A percentile compares a stretch with the other conserved stretches of the same genome.
Evolutionary conservation across 1,140 invertebrate genomes (phyloP).

Genomic region (Drosophila sp.): DNA sequence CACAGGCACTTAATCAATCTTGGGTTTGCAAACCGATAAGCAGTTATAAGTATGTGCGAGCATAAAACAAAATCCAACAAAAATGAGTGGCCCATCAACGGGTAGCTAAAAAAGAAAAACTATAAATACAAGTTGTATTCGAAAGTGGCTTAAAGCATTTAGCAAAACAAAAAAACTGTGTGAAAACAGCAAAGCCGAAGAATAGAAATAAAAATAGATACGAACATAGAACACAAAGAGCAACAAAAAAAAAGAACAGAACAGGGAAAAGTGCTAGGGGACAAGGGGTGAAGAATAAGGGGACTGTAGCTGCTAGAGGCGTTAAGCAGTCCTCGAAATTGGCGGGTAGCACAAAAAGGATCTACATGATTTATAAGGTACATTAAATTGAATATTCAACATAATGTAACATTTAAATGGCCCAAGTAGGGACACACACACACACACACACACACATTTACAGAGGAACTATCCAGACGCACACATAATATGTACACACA

Average conservation of each 20-base stretch:
- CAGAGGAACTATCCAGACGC: constrained; percentile 22
- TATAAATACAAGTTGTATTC: constrained; percentile 23
- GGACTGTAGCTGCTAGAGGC: constrained; percentile 6
- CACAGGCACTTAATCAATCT: constrained; percentile 38
- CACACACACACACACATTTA: constrained; percentile 2
- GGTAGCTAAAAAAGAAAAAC: not conserved
- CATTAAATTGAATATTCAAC: constrained; percentile 82
- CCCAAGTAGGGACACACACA: constrained; percentile 49
- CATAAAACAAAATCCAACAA: constrained; percentile 12
- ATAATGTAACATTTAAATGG: constrained; percentile 81
- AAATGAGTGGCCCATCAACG: constrained; percentile 34
- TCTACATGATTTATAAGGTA: constrained; percentile 80
- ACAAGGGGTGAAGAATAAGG: not conserved
- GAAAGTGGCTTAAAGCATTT: constrained; percentile 43
- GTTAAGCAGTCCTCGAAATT: constrained; percentile 35
- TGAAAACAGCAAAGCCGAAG: constrained; percentile 26
- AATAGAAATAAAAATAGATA: constrained; percentile 16
- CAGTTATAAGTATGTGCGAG: constrained; percentile 47
- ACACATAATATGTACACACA: too few relatives aligned
- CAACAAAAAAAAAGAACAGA: too few relatives aligned
- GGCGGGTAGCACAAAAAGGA: constrained; percentile 48
- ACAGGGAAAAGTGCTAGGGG: too few relatives aligned
- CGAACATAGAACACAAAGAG: constrained; percentile 6
- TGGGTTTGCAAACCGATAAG: constrained; percentile 32
- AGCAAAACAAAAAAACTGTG: constrained; percentile 19